Percentiles rank a stretch among this genome's conserved stretches.
These are phyloP conservation scores for Cylas formicarius DNA, from an alignment of 1,140 invertebrate genomes.

Conservation along the genomic window DNA sequence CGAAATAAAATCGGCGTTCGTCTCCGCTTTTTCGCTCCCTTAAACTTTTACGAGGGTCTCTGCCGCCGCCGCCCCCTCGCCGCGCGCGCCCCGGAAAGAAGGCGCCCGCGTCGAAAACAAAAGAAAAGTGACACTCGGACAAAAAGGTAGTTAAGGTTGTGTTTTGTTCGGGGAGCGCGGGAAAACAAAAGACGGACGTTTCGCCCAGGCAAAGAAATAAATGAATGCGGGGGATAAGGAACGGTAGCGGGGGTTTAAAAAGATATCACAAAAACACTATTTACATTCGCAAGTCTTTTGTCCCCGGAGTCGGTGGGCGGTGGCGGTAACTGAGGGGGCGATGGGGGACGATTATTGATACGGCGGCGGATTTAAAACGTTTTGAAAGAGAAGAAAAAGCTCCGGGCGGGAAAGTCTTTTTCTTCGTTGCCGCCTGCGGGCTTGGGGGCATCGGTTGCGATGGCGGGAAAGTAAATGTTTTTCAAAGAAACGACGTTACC, in stretches of 20 bases:
- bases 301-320: conserved; percentile 30
- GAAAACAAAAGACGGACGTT: conserved; percentile 30
- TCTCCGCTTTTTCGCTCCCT: no score
- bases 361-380: conserved; percentile 19
- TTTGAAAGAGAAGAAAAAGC: no score
- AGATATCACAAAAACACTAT: conserved; percentile 42
- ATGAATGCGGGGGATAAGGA: conserved; percentile 37
- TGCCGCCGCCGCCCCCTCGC: no score
- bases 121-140: conserved; percentile 43
- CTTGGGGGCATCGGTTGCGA: no score
- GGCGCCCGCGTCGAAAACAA: conserved; percentile 31
- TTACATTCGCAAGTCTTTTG: conserved; percentile 39
- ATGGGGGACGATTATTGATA: conserved; percentile 36
- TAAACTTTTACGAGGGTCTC: conserved; percentile 39
- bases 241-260: conserved; percentile 32
- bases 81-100: no score
- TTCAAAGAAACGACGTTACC: no score
- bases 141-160: conserved; percentile 44
- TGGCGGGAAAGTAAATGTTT: no score
- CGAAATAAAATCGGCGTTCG: no score
- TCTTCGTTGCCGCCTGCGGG: no score
- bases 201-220: conserved; percentile 37
- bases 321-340: conserved; percentile 25
- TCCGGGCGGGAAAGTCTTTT: no score
- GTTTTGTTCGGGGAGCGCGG: conserved; percentile 34